A percentile compares a stretch with the other conserved stretches of the same genome.
These are phyloP conservation scores for Cheilosia soror DNA, from an alignment of 2,888 invertebrate genomes.

Conservation along the genomic window DNA sequence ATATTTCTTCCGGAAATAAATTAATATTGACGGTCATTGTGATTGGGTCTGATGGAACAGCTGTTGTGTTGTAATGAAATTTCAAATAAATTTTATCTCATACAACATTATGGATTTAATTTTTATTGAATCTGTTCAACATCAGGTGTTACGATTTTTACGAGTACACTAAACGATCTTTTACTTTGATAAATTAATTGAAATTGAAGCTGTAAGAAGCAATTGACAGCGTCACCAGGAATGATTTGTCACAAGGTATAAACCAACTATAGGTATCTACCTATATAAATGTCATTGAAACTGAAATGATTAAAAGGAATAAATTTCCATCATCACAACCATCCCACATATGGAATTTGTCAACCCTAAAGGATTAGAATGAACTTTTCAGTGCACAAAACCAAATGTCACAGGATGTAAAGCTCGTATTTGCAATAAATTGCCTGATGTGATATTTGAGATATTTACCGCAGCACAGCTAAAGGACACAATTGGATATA, in stretches of 20 bases:
- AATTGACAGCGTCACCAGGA: neutral
- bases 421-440: conserved; percentile 60
- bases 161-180: neutral
- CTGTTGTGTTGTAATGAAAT: conserved; percentile 61
- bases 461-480: conserved; percentile 62
- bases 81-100: conserved; percentile 20
- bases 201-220: neutral
- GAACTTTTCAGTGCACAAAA: conserved; percentile 58
- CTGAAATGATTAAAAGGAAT: conserved; percentile 50
- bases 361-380: conserved; percentile 63
- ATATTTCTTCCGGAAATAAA: conserved; percentile 55
- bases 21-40: conserved; percentile 64
- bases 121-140: conserved; percentile 34
- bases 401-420: conserved; percentile 61
- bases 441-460: conserved; percentile 65
- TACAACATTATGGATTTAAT: neutral
- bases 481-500: conserved; percentile 70
- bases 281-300: neutral
- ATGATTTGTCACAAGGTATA: neutral
- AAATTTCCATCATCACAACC: conserved; percentile 32
- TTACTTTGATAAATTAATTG: neutral
- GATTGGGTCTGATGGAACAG: conserved; percentile 46
- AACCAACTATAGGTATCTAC: no score
- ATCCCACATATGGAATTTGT: conserved; percentile 41
- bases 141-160: neutral